Base-by-base conservation (phyloP, 2,113 vertebrate genomes). In the Panurus biarmicus region DNA sequence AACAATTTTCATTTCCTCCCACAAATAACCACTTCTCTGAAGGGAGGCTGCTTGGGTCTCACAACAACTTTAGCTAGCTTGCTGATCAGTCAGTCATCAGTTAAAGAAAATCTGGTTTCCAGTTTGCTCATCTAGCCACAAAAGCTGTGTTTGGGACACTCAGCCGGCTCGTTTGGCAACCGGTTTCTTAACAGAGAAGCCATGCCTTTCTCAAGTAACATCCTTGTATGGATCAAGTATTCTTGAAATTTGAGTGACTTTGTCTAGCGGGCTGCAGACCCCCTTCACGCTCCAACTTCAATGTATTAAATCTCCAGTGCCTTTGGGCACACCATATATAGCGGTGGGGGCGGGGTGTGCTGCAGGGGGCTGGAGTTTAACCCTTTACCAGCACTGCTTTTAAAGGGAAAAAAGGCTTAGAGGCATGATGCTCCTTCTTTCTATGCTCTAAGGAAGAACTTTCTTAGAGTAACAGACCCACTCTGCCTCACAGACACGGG, bases 221-320 rank as follows among this genome's bases (percentile, higher is more conserved):
- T 94, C 95, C 87, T 76, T 94, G 89, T 85, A 85, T 71, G 82
- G 92, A 93, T 96, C 90, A 86, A 95, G 92, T 90, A 96, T 92
- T 96, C 92, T 22, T 96, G 96, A 96, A 96, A 95, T 95, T 65
- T 85, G 96, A 96, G 96, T 96, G 96, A 96, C 95, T 96, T 96
- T 94, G 96, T 93, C 85, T 91, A 96, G 95, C 95, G 87, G 94
- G 45, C 93, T 93, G 93, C 95, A 95, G 96, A 95, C 92, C 94
- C 92, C 95, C 92, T 96, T 96, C 96, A 96, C 74, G 92, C 95
- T 96, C 93, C 75, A 94, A 80, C 95, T 79, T 95, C 95, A 87
- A 58, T 87, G 95, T 91, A 96, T 96, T 96, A 96, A 95, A 70
- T 96, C 96, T 94, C 93, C 90, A 93, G 85, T 24, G 96, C 96